Base-by-base conservation (phyloP, 2,113 vertebrate genomes). In the Chloropsis cyanopogon region DNA sequence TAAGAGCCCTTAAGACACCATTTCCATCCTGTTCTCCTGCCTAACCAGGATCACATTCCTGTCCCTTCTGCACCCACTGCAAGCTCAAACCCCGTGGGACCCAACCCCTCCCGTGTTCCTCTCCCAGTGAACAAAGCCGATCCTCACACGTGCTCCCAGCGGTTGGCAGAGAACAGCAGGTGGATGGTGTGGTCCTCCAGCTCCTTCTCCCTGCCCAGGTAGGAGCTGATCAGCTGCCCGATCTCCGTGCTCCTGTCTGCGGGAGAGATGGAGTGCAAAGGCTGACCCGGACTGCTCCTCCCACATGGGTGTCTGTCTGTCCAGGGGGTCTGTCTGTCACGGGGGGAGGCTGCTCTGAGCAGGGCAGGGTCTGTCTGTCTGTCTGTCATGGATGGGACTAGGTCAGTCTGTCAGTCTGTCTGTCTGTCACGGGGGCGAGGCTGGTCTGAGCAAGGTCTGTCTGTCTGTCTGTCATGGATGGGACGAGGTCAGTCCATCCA, bases 121-220 rank as follows among this genome's bases (percentile, higher is more conserved):
- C 28, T 28, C 9, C 20, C 15, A 70, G 6, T 20, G 46, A 80
- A 25, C 14, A 21, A 76, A 37, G 37, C 37, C 37, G 37, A 37
- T 37, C 37, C 37, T 37, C 37, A 37, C 99, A 98, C 98, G 6
- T 98, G 97, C 28, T 99, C 99, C 99, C 99, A 99, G 94, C 99
- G 98, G 97, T 99, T 99, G 3, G 99, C 99, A 14, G 99, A 99
- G 96, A 99, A 99, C 8, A 99, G 98, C 52, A 99, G 97, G 70
- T 99, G 99, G 39, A 99, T 95, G 0, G 98, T 98, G 86, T 99
- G 99, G 37, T 99, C 99, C 93, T 99, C 99, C 97, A 99, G 52
- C 10, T 99, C 98, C 19, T 96, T 98, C 42, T 98, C 98, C 84
- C 98, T 99, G 93, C 97, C 96, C 93, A 99, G 96, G 96, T 99